Conservation (phyloP, 1,140 invertebrate genomes). For the Drosophila serrata region DNA sequence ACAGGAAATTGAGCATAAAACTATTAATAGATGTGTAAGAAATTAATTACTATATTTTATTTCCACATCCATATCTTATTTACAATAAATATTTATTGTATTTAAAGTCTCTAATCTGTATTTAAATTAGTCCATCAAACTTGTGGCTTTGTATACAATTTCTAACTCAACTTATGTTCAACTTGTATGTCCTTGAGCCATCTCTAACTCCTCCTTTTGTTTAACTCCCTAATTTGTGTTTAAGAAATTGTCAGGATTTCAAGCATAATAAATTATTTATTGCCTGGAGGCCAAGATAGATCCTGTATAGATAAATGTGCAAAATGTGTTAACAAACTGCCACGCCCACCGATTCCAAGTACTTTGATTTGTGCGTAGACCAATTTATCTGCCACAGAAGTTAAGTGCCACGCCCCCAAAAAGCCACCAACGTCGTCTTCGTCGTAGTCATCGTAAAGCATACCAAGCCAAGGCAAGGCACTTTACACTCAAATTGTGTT, state of each 20-base stretch:
- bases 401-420: slow-evolving; percentile 12
- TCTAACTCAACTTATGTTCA: neutral
- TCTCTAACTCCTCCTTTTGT: neutral
- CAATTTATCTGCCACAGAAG: slow-evolving; percentile 68
- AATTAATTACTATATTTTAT: neutral
- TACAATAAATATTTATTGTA: neutral
- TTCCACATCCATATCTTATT: neutral
- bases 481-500: slow-evolving; percentile 72
- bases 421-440: neutral
- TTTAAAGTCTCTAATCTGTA: neutral
- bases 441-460: neutral
- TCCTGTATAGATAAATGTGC: slow-evolving; percentile 19
- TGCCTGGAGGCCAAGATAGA: neutral
- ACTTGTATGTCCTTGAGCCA: neutral
- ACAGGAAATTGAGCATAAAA: neutral
- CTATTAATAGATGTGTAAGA: too few species aligned
- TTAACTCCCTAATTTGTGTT: neutral
- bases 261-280: slow-evolving; percentile 38
- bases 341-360: slow-evolving; percentile 28
- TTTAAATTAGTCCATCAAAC: neutral
- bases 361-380: slow-evolving; percentile 69
- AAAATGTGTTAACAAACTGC: slow-evolving; percentile 38
- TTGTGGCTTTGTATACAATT: neutral
- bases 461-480: slow-evolving; percentile 19
- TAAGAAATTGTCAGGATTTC: slow-evolving; percentile 25